A percentile compares a stretch with the other conserved stretches of the same genome.
Evolutionary conservation across 2,888 invertebrate genomes (phyloP).

Genomic region (Platerodrilus igneus): DNA sequence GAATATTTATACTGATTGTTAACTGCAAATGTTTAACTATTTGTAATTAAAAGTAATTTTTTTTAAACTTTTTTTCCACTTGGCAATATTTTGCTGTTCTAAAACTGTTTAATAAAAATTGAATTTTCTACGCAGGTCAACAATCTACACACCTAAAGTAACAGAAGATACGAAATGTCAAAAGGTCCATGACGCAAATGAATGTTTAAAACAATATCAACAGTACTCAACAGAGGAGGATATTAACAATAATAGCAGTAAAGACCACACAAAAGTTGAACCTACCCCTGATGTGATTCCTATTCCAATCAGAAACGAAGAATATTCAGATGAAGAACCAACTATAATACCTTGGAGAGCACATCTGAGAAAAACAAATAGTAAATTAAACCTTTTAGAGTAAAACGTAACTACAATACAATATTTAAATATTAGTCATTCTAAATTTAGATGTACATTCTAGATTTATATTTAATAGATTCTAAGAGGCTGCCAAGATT

Average conservation of each 20-base stretch:
- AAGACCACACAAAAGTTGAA: conserved; percentile 42
- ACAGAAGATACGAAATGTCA: conserved; percentile 55
- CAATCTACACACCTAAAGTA: conserved; percentile 67
- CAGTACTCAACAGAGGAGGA: conserved; percentile 37
- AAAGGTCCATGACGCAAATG: conserved; percentile 44
- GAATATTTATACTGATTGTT: too few species aligned
- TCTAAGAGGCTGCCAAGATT: too few species aligned
- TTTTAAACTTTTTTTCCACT: too few species aligned
- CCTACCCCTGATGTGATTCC: conserved; percentile 27
- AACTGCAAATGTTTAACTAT: too few species aligned
- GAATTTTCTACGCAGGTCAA: conserved; percentile 48
- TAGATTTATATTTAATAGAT: too few species aligned
- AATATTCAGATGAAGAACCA: conserved; percentile 19
- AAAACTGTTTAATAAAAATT: too few species aligned
- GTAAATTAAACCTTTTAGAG: conserved; percentile 79
- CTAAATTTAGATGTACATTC: too few species aligned
- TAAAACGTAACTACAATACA: too few species aligned
- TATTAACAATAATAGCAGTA: conserved; percentile 41
- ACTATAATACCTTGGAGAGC: conserved; percentile 85
- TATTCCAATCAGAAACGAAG: conserved; percentile 17
- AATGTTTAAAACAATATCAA: conserved; percentile 48
- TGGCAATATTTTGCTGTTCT: too few species aligned
- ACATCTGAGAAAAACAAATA: conserved; percentile 83
- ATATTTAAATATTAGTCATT: too few species aligned
- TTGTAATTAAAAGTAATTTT: too few species aligned